Conservation (phyloP, 2,797 vertebrate genomes). For the Sebastolobus alascanus region DNA sequence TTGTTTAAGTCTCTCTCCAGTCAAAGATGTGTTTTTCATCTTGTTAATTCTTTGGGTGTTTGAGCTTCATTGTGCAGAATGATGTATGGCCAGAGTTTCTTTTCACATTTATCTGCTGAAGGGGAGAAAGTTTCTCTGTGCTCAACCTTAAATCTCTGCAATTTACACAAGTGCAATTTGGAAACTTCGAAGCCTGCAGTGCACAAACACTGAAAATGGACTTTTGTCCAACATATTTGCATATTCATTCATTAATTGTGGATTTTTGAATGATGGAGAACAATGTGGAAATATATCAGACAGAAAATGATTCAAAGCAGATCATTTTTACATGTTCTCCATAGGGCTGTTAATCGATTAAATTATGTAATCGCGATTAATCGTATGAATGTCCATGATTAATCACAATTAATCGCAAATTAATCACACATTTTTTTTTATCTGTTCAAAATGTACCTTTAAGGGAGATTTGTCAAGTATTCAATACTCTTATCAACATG, state of each 20-base stretch:
- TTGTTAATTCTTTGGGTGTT: not conserved
- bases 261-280: not conserved
- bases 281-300: not conserved
- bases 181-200: not conserved
- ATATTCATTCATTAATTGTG: not conserved
- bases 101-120: not conserved
- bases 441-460: no score
- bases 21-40: not conserved
- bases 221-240: not conserved
- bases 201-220: not conserved
- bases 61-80: not conserved
- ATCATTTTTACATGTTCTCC: not conserved
- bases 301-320: not conserved
- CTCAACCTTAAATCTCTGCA: slow-evolving; percentile 2
- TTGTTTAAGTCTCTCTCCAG: not conserved
- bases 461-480: no score
- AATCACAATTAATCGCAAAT: no score
- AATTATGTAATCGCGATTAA: no score
- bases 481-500: no score
- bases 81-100: not conserved
- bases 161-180: not conserved
- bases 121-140: not conserved
- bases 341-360: no score
- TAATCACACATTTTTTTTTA: no score
- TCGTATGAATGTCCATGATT: no score